A percentile compares a stretch with the other conserved stretches of the same genome.
Conservation (phyloP, 2,113 vertebrate genomes). For the Apteryx mantelli region DNA sequence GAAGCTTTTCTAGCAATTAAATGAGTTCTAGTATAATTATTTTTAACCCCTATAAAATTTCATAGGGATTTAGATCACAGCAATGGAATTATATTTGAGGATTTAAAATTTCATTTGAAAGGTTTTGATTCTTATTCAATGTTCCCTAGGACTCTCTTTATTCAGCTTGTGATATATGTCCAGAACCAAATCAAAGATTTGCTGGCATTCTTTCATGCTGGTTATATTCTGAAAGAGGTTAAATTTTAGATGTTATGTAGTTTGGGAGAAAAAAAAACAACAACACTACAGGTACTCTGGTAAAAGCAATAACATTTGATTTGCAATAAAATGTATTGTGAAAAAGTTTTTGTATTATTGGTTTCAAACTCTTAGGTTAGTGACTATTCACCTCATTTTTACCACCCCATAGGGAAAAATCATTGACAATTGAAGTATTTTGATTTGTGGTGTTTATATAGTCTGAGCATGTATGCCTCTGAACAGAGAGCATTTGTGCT, state of each 20-base stretch:
- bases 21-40: not conserved
- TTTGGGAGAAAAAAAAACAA: not conserved
- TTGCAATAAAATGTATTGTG: constrained; percentile 16
- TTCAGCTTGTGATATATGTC: not conserved
- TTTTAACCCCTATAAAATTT: not conserved
- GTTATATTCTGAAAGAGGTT: not conserved
- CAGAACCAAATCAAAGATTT: not conserved
- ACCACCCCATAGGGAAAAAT: not conserved
- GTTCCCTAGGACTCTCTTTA: not conserved
- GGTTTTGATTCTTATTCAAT: not conserved
- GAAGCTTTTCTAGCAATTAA: not conserved
- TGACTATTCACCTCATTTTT: constrained; percentile 31
- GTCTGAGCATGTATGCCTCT: not conserved
- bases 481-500: not conserved
- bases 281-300: not conserved
- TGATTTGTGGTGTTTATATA: constrained; percentile 42
- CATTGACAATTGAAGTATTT: constrained; percentile 37
- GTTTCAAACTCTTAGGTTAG: constrained; percentile 29
- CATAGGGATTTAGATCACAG: not conserved
- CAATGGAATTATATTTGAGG: not conserved
- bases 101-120: not conserved
- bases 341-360: constrained; percentile 22
- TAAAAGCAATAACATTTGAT: constrained; percentile 42
- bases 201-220: not conserved
- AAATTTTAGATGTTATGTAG: not conserved